Conservation (phyloP, 2,113 vertebrate species). For the Sturnira hondurensis region DNA sequence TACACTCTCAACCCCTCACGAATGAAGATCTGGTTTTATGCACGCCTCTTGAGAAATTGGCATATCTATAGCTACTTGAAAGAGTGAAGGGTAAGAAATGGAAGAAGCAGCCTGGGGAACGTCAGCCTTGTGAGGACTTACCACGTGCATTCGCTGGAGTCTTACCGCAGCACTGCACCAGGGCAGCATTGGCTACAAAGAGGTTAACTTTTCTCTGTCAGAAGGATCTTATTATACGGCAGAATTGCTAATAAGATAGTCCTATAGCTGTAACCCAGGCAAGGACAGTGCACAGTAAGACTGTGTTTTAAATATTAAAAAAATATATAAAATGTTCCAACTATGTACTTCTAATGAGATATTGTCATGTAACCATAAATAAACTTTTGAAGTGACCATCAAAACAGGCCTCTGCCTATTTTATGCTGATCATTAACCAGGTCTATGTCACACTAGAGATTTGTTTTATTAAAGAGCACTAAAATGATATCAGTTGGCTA, state of each 20-base stretch:
- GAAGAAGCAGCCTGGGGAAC: not conserved
- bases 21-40: not conserved
- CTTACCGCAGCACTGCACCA: not conserved
- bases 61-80: not conserved
- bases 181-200: not conserved
- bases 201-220: not conserved
- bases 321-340: not conserved
- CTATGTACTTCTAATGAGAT: conserved; percentile 3
- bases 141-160: not conserved
- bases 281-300: not conserved
- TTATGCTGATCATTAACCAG: conserved; percentile 29
- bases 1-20: not conserved
- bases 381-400: conserved; percentile 50
- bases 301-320: conserved; percentile 25
- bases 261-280: not conserved
- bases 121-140: not conserved
- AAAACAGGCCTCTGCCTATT: conserved; percentile 40
- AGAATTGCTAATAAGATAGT: not conserved
- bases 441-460: conserved; percentile 36
- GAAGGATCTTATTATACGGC: not conserved
- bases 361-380: not conserved
- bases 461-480: conserved; percentile 44
- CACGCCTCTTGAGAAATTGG: not conserved
- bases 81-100: not conserved
- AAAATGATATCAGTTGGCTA: conserved; percentile 44